Conservation (phyloP, 2,797 vertebrate species). For the Acestrorhynchus altus region DNA sequence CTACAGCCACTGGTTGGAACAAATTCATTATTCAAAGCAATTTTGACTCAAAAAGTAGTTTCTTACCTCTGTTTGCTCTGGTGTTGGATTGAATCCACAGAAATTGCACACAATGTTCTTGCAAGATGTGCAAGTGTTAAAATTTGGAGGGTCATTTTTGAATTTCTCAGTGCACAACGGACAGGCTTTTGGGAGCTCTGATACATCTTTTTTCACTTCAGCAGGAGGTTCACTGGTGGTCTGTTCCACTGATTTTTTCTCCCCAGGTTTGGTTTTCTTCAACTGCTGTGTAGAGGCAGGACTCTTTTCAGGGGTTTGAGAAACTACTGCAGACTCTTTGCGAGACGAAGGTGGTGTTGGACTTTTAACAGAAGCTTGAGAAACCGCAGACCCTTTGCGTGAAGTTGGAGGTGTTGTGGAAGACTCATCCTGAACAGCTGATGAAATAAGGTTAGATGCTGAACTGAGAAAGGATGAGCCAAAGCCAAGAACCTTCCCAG, state of each 20-base stretch:
- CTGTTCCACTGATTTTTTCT: conserved; percentile 56
- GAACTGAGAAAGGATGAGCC: conserved; percentile 94
- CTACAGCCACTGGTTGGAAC: too few species aligned
- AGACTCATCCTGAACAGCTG: conserved; percentile 81
- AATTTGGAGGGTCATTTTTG: conserved; percentile 81
- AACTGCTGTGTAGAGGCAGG: conserved; percentile 8
- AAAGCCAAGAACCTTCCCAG: conserved; percentile 94
- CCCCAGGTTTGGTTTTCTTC: conserved; percentile 28
- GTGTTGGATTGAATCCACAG: conserved; percentile 87
- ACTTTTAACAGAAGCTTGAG: conserved; percentile 69
- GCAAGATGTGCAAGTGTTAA: conserved; percentile 83
- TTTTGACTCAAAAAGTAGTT: not conserved
- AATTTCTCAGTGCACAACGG: conserved; percentile 83
- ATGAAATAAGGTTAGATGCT: conserved; percentile 91
- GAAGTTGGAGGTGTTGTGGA: conserved; percentile 72
- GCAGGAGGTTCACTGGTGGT: conserved; percentile 56
- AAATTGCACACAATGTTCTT: conserved; percentile 83
- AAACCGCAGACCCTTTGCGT: conserved; percentile 73
- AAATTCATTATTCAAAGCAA: too few species aligned
- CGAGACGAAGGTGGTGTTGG: conserved; percentile 73
- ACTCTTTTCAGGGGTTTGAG: not conserved
- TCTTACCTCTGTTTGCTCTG: conserved; percentile 82
- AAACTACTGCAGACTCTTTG: conserved; percentile 69
- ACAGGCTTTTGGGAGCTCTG: conserved; percentile 65
- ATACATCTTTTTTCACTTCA: conserved; percentile 48